Conservation (phyloP, 2,113 vertebrate species). For the Chitala chitala region DNA sequence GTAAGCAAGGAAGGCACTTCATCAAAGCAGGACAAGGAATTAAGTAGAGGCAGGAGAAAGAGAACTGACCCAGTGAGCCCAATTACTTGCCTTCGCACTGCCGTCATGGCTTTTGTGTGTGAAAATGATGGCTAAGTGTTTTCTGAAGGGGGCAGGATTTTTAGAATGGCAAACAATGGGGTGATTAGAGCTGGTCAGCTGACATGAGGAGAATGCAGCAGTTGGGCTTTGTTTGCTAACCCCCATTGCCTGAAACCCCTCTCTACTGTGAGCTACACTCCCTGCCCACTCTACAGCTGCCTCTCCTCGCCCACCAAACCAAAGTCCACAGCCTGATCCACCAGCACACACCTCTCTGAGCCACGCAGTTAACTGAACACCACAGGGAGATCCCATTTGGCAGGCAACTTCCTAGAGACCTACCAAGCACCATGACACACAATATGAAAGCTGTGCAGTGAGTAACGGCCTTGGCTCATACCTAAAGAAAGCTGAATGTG, state of each 20-base stretch:
- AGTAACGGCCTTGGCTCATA: too few species aligned
- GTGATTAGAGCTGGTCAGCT: slow-evolving; percentile 10
- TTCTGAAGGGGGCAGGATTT: slow-evolving; percentile 19
- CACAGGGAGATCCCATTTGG: background rate
- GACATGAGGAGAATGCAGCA: slow-evolving; percentile 25
- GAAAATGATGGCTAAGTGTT: slow-evolving; percentile 19
- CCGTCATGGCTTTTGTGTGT: background rate
- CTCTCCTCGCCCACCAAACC: background rate
- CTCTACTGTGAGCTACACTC: slow-evolving; percentile 16
- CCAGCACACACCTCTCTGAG: background rate
- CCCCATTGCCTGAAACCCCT: slow-evolving; percentile 24
- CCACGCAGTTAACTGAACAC: background rate
- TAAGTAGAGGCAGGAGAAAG: background rate
- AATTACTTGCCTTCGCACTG: slow-evolving; percentile 6
- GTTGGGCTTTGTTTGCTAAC: slow-evolving; percentile 20
- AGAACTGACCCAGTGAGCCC: slow-evolving; percentile 11
- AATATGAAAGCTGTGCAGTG: too few species aligned
- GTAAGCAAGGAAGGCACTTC: background rate
- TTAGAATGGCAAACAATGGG: slow-evolving; percentile 13
- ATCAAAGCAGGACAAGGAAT: background rate
- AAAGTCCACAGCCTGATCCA: background rate
- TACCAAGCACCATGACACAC: background rate
- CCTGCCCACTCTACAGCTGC: background rate
- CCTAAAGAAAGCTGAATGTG: too few species aligned
- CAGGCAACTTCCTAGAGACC: background rate